Evolutionary conservation across 2,113 vertebrate genomes (phyloP).

Genomic region (Oreocharis arfaki): DNA sequence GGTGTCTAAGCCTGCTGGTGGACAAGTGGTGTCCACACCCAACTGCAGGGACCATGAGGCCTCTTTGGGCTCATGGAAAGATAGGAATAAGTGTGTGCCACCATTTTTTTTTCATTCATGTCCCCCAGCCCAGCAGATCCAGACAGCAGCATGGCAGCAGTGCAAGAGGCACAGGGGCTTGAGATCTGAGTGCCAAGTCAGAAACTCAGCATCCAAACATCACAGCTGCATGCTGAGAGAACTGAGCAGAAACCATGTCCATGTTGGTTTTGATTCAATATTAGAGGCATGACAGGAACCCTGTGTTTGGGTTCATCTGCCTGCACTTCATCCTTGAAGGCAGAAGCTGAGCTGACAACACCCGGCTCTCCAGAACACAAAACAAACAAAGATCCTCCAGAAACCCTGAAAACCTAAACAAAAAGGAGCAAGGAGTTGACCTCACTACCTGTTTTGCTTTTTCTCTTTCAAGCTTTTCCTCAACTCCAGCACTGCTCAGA

Average conservation of each 20-base stretch:
- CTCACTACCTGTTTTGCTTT: not conserved
- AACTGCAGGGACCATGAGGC: not conserved
- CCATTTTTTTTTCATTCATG: not conserved
- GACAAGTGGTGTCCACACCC: not conserved
- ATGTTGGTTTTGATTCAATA: not conserved
- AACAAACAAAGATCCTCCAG: not conserved
- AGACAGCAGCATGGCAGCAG: not conserved
- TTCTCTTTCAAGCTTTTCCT: not conserved
- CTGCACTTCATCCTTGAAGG: not conserved
- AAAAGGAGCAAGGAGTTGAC: not conserved
- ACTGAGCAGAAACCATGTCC: fast-evolving
- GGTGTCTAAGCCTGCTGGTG: not conserved
- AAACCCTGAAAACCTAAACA: not conserved
- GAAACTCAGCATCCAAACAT: not conserved
- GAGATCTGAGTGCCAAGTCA: not conserved
- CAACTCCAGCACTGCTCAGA: not conserved
- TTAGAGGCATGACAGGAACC: not conserved
- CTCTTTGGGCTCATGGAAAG: not conserved
- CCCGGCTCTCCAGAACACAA: not conserved
- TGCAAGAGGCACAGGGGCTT: not conserved
- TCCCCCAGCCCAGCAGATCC: not conserved
- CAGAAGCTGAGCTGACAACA: not conserved
- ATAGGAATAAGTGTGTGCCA: not conserved
- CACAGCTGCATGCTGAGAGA: not conserved
- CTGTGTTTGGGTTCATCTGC: not conserved